Percentiles rank a stretch among this genome's conserved stretches.
These are phyloP conservation scores for Acronicta leporina DNA, from an alignment of 2,888 invertebrate species.

Conservation along the genomic window DNA sequence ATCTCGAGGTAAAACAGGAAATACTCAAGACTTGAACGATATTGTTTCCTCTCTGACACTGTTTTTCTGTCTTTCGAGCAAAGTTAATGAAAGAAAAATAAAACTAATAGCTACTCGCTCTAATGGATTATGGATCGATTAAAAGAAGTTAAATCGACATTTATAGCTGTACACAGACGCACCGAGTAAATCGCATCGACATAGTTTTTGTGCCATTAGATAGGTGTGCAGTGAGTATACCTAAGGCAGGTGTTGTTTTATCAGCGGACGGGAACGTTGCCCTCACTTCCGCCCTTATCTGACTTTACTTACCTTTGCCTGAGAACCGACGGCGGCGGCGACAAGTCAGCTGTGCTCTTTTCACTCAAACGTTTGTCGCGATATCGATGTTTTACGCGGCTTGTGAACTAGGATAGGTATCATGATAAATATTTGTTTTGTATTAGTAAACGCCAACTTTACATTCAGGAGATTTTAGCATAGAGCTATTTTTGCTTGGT, in stretches of 20 bases:
- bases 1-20: constrained; percentile 36
- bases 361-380: constrained; percentile 35
- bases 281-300: constrained; percentile 87
- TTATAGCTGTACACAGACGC: constrained; percentile 24
- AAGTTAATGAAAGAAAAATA: constrained; percentile 38
- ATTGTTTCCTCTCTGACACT: constrained; percentile 25
- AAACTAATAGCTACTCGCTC: constrained; percentile 16
- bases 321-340: constrained; percentile 69
- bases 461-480: not conserved
- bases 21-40: constrained; percentile 40
- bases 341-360: constrained; percentile 71
- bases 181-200: constrained; percentile 34
- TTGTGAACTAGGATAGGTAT: constrained; percentile 11
- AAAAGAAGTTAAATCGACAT: constrained; percentile 32
- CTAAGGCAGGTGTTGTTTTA: constrained; percentile 79
- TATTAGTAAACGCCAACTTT: constrained; percentile 8
- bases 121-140: constrained; percentile 21
- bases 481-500: not conserved
- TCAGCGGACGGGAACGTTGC: constrained; percentile 78
- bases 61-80: constrained; percentile 16
- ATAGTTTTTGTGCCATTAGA: constrained; percentile 47
- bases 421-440: constrained; percentile 28
- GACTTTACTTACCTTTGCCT: constrained; percentile 80
- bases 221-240: constrained; percentile 58
- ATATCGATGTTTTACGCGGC: constrained; percentile 24